Evolutionary conservation across 2,113 vertebrate genomes (phyloP).

Genomic region (Nyctibius bracteatus): DNA sequence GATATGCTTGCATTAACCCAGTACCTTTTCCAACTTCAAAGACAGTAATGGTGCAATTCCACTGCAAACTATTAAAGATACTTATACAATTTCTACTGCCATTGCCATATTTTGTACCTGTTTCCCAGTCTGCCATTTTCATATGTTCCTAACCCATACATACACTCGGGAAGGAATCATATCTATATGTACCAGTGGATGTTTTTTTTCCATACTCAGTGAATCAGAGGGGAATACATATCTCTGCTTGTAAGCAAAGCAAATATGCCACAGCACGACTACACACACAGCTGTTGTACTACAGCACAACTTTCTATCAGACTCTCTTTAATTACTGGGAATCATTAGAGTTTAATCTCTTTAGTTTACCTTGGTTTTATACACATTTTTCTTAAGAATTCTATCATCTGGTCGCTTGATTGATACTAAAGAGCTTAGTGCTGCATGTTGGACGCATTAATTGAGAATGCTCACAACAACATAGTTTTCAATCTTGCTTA

Average conservation of each 20-base stretch:
- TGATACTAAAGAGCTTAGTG: not conserved
- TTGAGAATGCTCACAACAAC: not conserved
- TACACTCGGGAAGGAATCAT: not conserved
- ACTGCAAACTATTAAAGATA: not conserved
- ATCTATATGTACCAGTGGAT: not conserved
- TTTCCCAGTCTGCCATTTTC: not conserved
- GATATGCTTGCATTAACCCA: not conserved
- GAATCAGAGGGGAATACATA: not conserved
- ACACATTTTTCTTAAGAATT: not conserved
- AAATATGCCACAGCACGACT: not conserved
- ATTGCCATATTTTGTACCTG: not conserved
- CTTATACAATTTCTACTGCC: not conserved
- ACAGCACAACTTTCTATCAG: not conserved
- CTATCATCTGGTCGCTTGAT: not conserved
- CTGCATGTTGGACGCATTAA: not conserved
- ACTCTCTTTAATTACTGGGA: not conserved
- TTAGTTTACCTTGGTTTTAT: not conserved
- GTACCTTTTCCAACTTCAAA: not conserved
- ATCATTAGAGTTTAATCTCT: not conserved
- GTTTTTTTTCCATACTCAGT: not conserved
- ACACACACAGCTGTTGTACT: not conserved
- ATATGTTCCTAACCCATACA: not conserved
- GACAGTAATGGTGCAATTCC: not conserved
- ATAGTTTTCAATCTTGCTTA: not conserved
- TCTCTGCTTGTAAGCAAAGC: not conserved